Conservation (phyloP, 2,113 vertebrate genomes). For the Fregata magnificens region DNA sequence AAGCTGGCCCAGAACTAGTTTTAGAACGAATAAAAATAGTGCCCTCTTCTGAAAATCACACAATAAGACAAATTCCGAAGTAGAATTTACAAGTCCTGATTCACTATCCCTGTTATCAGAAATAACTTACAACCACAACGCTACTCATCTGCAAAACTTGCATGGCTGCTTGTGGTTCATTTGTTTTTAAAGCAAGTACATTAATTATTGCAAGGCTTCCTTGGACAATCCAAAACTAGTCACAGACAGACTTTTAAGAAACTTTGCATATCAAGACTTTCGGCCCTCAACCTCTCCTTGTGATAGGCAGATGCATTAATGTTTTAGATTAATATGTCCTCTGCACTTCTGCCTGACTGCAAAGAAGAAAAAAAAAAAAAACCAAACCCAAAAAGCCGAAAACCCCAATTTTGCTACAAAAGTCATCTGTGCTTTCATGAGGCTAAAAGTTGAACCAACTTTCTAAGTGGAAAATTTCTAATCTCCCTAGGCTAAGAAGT, state of each 20-base stretch:
- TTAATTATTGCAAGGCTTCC: background rate
- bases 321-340: background rate
- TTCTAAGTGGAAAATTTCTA: background rate
- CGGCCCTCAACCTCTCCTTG: background rate
- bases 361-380: background rate
- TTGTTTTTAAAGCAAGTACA: background rate
- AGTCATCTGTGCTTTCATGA: background rate
- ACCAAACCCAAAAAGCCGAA: background rate
- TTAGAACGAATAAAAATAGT: background rate
- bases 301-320: background rate
- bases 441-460: background rate
- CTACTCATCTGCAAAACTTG: background rate
- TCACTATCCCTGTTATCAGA: background rate
- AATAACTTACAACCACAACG: background rate
- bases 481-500: background rate
- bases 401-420: background rate
- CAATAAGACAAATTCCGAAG: background rate
- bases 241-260: background rate
- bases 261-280: background rate
- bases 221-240: background rate
- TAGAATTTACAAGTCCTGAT: background rate
- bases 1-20: background rate
- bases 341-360: background rate
- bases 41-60: background rate
- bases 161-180: background rate